These are phyloP conservation scores for Cryptoprocta ferox DNA, from an alignment of 2,797 vertebrate genomes.

Conservation along the genomic window DNA sequence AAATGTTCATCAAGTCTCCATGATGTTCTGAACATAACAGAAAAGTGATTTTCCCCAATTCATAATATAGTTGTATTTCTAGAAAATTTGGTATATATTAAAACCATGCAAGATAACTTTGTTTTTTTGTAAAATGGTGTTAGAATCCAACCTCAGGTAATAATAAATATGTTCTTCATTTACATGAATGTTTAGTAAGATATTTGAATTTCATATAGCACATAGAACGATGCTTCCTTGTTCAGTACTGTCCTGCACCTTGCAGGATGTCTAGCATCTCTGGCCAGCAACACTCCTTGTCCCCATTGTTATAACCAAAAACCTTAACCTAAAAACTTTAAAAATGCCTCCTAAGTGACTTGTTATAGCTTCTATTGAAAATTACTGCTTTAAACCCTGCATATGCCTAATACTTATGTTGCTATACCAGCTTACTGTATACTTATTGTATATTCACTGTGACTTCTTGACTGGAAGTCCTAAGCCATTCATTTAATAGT, in stretches of 20 bases:
- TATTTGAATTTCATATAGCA: slow-evolving; percentile 12
- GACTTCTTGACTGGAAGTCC: not conserved
- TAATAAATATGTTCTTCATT: slow-evolving; percentile 41
- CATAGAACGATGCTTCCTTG: not conserved
- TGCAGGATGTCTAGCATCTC: not conserved
- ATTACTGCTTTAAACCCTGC: not conserved
- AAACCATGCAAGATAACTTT: not conserved
- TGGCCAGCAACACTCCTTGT: not conserved
- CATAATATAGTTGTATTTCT: slow-evolving; percentile 31
- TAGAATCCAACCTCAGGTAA: not conserved
- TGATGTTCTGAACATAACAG: not conserved
- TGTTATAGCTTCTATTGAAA: not conserved
- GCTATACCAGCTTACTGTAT: not conserved
- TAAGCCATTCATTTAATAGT: not conserved
- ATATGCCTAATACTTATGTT: not conserved
- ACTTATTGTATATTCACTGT: not conserved
- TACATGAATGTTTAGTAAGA: slow-evolving; percentile 32
- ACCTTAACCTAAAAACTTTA: not conserved
- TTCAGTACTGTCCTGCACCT: not conserved
- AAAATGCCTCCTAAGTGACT: not conserved
- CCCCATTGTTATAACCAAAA: not conserved
- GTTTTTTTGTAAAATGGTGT: slow-evolving; percentile 52
- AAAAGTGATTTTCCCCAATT: not conserved
- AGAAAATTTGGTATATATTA: not conserved
- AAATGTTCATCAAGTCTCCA: not conserved